Percentiles rank a stretch among this genome's conserved stretches.
phyloP scores from a whole-genome alignment of 2,797 vertebrate genomes.

The Rhadinocentrus ornatus region DNA sequence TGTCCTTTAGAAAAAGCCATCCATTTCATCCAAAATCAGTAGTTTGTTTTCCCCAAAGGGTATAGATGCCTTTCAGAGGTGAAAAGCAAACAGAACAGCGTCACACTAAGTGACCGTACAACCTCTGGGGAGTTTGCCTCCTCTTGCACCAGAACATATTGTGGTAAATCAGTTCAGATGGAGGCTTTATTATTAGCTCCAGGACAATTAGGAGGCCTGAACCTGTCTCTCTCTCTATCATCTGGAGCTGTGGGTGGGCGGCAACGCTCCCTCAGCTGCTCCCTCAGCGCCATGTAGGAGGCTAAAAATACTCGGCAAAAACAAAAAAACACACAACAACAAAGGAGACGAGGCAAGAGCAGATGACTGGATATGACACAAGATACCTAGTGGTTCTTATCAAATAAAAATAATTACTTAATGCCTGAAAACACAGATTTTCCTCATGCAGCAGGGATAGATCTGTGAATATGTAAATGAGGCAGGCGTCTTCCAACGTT shows the following conservation, averaged over 20 bases:
- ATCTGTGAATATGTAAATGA: neutral
- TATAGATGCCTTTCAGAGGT: constrained; percentile 38
- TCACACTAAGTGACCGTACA: constrained; percentile 3
- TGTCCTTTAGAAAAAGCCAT: neutral
- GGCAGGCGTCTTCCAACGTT: neutral
- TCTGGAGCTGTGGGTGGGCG: constrained; percentile 50
- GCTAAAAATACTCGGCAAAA: constrained; percentile 75
- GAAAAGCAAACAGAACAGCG: constrained; percentile 21
- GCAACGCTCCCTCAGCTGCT: constrained; percentile 62
- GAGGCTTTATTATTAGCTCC: constrained; percentile 57
- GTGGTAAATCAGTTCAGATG: constrained; percentile 34
- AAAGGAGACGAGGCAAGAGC: constrained; percentile 8
- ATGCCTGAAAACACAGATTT: neutral
- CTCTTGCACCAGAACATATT: constrained; percentile 26
- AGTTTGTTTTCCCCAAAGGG: constrained; percentile 23
- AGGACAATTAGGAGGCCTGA: constrained; percentile 62
- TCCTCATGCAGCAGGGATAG: neutral
- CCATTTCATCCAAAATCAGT: neutral
- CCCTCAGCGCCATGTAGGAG: constrained; percentile 31
- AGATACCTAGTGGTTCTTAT: neutral
- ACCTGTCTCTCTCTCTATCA: constrained; percentile 56
- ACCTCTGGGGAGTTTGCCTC: constrained; percentile 16
- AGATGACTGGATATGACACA: neutral
- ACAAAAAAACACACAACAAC: constrained; percentile 56
- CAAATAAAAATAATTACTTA: neutral